Conservation (phyloP, 2,888 invertebrate species). For the Hermaeophaga mercurialis region DNA sequence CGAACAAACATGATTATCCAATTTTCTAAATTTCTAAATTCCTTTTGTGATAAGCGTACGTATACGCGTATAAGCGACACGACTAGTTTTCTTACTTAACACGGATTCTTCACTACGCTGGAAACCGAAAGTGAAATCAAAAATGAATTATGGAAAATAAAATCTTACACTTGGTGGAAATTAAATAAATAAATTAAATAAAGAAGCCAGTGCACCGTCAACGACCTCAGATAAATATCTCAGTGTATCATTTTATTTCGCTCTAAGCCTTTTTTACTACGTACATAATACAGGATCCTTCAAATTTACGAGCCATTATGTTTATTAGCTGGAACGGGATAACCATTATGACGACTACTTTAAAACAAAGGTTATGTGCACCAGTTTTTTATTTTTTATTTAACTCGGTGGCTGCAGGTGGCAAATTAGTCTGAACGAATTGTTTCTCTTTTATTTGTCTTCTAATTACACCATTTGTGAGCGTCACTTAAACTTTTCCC, state of each 20-base stretch:
- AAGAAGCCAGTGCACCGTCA: too few relatives aligned
- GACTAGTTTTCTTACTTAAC: constrained; percentile 20
- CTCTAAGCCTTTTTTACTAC: constrained; percentile 1
- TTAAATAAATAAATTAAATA: too few relatives aligned
- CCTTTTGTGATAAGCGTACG: constrained; percentile 25
- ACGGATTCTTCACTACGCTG: constrained; percentile 13
- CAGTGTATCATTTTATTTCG: constrained; percentile 2
- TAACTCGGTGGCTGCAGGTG: not conserved
- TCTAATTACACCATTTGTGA: too few relatives aligned
- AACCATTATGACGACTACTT: constrained; percentile 2
- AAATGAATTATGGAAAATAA: not conserved
- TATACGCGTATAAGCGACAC: constrained; percentile 13
- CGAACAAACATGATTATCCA: constrained; percentile 29
- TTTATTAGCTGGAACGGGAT: constrained; percentile 10
- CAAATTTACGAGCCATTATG: constrained; percentile 12
- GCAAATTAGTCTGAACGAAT: too few relatives aligned
- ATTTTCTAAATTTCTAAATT: constrained; percentile 35
- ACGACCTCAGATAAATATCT: constrained; percentile 11
- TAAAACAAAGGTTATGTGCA: constrained; percentile 2
- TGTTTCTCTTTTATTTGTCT: too few relatives aligned
- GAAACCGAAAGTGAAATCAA: constrained; percentile 15
- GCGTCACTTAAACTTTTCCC: too few relatives aligned
- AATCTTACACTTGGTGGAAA: too few relatives aligned
- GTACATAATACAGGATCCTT: constrained; percentile 6
- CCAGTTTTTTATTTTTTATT: not conserved